A percentile compares a stretch with the other conserved stretches of the same genome.
Evolutionary conservation across 2,797 vertebrate species (phyloP).

Genomic region (Sebastes aleutianus): DNA sequence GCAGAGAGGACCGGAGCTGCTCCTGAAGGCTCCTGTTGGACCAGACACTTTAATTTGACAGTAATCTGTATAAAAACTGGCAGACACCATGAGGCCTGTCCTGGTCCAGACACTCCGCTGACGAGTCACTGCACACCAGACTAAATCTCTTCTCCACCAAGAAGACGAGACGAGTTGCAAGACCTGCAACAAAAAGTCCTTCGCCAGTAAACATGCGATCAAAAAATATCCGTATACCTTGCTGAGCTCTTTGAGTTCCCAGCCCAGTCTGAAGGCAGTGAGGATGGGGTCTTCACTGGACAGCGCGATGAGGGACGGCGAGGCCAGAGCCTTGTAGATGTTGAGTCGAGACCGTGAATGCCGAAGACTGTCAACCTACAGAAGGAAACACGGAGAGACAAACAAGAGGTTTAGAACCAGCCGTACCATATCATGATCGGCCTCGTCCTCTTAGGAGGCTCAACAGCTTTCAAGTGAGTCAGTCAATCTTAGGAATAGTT

Average conservation of each 20-base stretch:
- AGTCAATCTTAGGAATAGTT: too few relatives aligned
- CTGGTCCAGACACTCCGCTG: not conserved
- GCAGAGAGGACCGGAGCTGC: not conserved
- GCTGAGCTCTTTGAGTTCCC: constrained; percentile 97
- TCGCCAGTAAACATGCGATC: too few relatives aligned
- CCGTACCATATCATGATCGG: not conserved
- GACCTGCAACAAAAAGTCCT: not conserved
- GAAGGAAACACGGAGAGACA: not conserved
- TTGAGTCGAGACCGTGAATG: constrained; percentile 94
- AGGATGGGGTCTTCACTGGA: constrained; percentile 96
- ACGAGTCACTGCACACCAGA: not conserved
- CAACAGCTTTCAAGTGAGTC: too few relatives aligned
- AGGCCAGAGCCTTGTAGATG: constrained; percentile 96
- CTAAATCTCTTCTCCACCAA: not conserved
- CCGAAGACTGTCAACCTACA: constrained; percentile 90
- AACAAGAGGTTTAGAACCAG: not conserved
- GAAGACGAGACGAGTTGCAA: too few relatives aligned
- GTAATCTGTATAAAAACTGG: not conserved
- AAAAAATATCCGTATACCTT: constrained; percentile 69
- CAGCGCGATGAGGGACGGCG: constrained; percentile 94
- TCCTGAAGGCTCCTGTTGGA: not conserved
- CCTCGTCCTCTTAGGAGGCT: too few relatives aligned
- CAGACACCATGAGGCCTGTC: not conserved
- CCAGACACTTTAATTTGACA: not conserved
- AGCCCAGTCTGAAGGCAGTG: constrained; percentile 94